Evolutionary conservation across 2,797 vertebrate species (phyloP), one percentile per base, ranked within the genome.

Genomic region (Danio aesculapii): DNA sequence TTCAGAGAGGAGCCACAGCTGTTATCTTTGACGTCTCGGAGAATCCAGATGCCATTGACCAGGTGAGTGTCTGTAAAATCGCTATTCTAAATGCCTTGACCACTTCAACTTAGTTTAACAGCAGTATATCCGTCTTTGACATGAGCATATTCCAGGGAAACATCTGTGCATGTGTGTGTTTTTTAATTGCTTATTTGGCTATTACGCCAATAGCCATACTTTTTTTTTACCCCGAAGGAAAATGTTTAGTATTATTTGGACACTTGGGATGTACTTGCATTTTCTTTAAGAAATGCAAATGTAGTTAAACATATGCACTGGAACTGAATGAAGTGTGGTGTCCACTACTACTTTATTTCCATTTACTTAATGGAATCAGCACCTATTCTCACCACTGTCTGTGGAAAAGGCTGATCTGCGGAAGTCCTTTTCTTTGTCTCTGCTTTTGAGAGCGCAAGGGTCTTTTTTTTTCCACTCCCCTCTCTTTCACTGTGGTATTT

Each of bases 21-120:
- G 98, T 99, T 90, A 99, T 99, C 94, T 99, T 99, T 82, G 98
- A 99, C 71, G 98, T 99, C 81, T 99, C 98, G 0, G 98, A 99
- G 93, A 99, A 99, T 87, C 98, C 98, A 59, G 97, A 98, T 80
- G 98, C 98, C 88, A 98, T 99, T 69, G 97, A 99, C 89, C 97
- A 99, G 96, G 98, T 95, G 84, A 75, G 93, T 82, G 44, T 75
- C 4, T 21, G 4, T 66, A 86, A 84, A 30, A n/a, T 69, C 7
- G 14, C 1, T 59, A 17, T 44, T 47, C 39, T 17, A 6, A 50
- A 39, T 61, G 19, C 49, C 19, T 11, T 10, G 43, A 47, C 17
- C 13, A 14, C 21, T 69, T 50, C 4, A 30, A 16, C 13, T 11
- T 39, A 1, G 39, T 69, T 39, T 39, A 47, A 69, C 10, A 11